A percentile compares a stretch with the other conserved stretches of the same genome.
Conservation (phyloP, 2,797 vertebrate species). For the Myripristis murdjan region DNA sequence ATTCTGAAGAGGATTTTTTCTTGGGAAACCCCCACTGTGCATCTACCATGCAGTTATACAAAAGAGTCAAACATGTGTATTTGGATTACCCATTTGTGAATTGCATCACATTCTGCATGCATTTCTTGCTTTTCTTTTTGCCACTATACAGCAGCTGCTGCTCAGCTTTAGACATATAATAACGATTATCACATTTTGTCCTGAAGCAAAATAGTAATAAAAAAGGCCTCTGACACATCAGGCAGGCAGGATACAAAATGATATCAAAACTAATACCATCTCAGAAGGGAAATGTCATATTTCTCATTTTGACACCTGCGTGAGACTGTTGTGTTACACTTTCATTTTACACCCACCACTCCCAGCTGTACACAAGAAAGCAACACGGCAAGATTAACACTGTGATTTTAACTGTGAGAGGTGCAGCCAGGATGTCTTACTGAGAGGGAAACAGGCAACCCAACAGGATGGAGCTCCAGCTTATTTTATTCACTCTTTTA, state of each 20-base stretch:
- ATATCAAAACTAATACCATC: constrained; percentile 77
- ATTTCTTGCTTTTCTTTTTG: constrained; percentile 36
- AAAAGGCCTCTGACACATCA: constrained; percentile 56
- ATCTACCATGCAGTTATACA: constrained; percentile 61
- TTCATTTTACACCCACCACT: constrained; percentile 79
- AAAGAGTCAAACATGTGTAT: constrained; percentile 62
- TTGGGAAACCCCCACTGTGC: no score
- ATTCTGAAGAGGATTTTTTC: constrained; percentile 68
- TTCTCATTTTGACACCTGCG: constrained; percentile 81
- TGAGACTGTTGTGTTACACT: constrained; percentile 73
- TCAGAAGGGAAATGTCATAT: constrained; percentile 80
- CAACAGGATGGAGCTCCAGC: constrained; percentile 23
- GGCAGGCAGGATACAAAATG: constrained; percentile 66
- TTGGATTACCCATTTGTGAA: constrained; percentile 56
- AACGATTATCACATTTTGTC: constrained; percentile 78
- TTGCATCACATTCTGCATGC: constrained; percentile 45
- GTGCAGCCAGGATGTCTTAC: constrained; percentile 55
- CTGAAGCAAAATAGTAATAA: constrained; percentile 72
- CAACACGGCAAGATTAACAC: constrained; percentile 59
- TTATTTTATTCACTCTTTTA: constrained; percentile 61
- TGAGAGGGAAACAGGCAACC: constrained; percentile 28
- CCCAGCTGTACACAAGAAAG: constrained; percentile 71
- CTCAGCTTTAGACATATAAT: constrained; percentile 72
- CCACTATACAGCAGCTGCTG: constrained; percentile 65
- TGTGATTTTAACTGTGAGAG: constrained; percentile 41